Evolutionary conservation across 2,113 vertebrate genomes (phyloP).

Genomic region (Mobula hypostoma): DNA sequence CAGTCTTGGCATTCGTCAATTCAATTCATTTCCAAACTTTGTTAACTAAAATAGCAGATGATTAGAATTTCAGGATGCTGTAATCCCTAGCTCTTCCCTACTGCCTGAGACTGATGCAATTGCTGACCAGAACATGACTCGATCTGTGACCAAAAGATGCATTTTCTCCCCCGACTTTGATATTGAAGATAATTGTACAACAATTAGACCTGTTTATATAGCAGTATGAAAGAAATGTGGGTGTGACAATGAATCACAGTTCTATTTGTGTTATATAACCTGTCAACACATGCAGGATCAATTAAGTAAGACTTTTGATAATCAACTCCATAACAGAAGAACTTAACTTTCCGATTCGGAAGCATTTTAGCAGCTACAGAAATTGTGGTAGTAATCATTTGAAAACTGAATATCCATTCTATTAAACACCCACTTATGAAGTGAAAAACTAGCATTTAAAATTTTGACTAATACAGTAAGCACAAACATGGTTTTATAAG

Average conservation of each 20-base stretch:
- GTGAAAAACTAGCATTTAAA: slow-evolving; percentile 6
- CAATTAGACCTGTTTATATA: slow-evolving; percentile 32
- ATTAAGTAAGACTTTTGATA: slow-evolving; percentile 22
- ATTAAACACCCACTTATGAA: slow-evolving; percentile 12
- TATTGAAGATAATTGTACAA: slow-evolving; percentile 19
- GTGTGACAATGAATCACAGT: slow-evolving; percentile 31
- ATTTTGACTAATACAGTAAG: slow-evolving; percentile 17
- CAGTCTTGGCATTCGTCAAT: neutral
- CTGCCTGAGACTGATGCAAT: neutral
- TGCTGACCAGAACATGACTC: neutral
- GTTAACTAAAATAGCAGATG: neutral
- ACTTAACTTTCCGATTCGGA: slow-evolving; percentile 27
- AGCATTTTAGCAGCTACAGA: slow-evolving; percentile 5
- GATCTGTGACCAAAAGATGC: neutral
- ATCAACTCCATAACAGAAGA: slow-evolving; percentile 20
- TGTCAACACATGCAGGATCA: slow-evolving; percentile 23
- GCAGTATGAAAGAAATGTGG: slow-evolving; percentile 21
- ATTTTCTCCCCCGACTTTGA: neutral
- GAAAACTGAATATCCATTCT: slow-evolving; percentile 15
- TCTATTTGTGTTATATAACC: slow-evolving; percentile 32
- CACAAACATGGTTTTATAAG: neutral
- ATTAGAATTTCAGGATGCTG: neutral
- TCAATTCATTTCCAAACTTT: neutral
- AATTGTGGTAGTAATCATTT: slow-evolving; percentile 24
- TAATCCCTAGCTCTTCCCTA: too few relatives aligned